Conservation (phyloP, 2,888 invertebrate species). For the Scaptomyza parva region DNA sequence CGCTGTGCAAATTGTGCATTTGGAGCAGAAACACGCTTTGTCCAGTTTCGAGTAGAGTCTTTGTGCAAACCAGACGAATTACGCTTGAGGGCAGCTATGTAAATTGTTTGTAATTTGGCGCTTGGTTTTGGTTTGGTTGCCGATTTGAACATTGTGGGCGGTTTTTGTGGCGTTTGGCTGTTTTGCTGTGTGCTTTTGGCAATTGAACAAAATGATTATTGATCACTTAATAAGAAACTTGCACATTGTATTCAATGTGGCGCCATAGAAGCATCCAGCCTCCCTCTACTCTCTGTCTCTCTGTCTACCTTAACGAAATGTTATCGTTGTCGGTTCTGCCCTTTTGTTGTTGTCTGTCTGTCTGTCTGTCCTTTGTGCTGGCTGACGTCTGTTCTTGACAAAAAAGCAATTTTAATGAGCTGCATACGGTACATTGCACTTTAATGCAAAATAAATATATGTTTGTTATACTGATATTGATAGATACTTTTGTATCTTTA, state of each 20-base stretch:
- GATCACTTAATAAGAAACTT: conserved; percentile 78
- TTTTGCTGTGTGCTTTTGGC: conserved; percentile 71
- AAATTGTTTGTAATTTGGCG: conserved; percentile 79
- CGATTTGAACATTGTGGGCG: conserved; percentile 47
- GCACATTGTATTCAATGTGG: conserved; percentile 58
- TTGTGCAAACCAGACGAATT: conserved; percentile 44
- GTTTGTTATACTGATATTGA: conserved; percentile 26
- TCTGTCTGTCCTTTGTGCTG: neutral
- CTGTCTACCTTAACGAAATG: conserved; percentile 24
- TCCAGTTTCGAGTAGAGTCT: neutral
- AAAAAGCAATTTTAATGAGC: conserved; percentile 76
- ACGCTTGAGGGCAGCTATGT: conserved; percentile 65
- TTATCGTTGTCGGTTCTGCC: conserved; percentile 43
- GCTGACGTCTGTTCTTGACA: conserved; percentile 46
- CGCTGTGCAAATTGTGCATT: conserved; percentile 74
- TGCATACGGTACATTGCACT: conserved; percentile 72
- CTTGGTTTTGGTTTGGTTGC: conserved; percentile 50
- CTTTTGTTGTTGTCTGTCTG: too few species aligned
- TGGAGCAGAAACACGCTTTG: conserved; percentile 53
- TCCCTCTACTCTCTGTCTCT: neutral
- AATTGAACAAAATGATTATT: conserved; percentile 80
- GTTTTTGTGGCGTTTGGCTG: conserved; percentile 12
- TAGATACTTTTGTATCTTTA: conserved; percentile 58
- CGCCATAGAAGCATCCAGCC: conserved; percentile 56
- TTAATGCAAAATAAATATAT: conserved; percentile 76